Evolutionary conservation across 2,888 invertebrate species (phyloP).

Genomic region (Uloborus plumipes): DNA sequence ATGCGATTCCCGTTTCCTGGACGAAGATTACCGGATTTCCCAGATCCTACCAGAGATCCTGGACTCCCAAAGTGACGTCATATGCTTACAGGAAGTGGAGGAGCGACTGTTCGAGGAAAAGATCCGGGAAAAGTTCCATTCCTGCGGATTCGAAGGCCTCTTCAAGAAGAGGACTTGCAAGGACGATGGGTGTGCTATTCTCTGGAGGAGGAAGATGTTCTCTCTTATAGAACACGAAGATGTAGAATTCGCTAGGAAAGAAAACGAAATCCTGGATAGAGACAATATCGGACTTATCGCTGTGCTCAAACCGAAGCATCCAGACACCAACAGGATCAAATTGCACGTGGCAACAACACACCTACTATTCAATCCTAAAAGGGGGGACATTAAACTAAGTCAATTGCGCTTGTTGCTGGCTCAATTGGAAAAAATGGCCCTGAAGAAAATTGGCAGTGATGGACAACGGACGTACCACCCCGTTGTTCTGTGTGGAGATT

Average conservation of each 20-base stretch:
- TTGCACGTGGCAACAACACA: slow-evolving; percentile 88
- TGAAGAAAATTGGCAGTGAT: slow-evolving; percentile 68
- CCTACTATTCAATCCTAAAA: slow-evolving; percentile 89
- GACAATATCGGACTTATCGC: slow-evolving; percentile 90
- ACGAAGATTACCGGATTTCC: slow-evolving; percentile 80
- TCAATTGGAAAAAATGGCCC: slow-evolving; percentile 85
- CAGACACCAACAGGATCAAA: slow-evolving; percentile 23
- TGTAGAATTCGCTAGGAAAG: slow-evolving; percentile 79
- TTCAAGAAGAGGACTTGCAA: slow-evolving; percentile 87
- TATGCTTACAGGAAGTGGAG: slow-evolving; percentile 94
- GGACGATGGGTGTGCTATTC: slow-evolving; percentile 91
- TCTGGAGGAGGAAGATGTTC: slow-evolving; percentile 81
- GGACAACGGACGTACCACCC: slow-evolving; percentile 77
- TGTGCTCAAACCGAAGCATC: slow-evolving; percentile 77
- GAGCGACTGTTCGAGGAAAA: slow-evolving; percentile 76
- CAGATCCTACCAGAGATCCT: slow-evolving; percentile 77
- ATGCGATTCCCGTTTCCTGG: slow-evolving; percentile 76
- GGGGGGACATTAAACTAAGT: slow-evolving; percentile 90
- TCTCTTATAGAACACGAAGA: slow-evolving; percentile 77
- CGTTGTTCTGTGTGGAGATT: slow-evolving; percentile 91
- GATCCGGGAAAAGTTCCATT: slow-evolving; percentile 20
- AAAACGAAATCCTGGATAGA: slow-evolving; percentile 80
- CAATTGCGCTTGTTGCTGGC: slow-evolving; percentile 87
- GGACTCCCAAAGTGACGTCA: slow-evolving; percentile 77
- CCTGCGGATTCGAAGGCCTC: slow-evolving; percentile 79